Evolutionary conservation across 2,888 invertebrate genomes (phyloP).

Genomic region (Platycheirus rosarum): DNA sequence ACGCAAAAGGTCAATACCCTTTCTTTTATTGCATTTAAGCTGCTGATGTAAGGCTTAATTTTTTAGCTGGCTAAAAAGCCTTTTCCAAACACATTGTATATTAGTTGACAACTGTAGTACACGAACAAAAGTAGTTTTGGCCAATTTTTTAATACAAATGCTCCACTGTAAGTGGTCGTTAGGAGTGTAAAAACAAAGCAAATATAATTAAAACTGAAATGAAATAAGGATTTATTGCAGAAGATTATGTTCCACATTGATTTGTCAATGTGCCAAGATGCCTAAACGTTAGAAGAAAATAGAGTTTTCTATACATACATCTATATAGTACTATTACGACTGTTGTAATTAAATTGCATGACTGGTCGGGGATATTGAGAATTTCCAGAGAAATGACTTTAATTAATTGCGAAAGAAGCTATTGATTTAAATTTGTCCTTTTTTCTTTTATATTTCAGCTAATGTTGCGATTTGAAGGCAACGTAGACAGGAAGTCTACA

Average conservation of each 20-base stretch:
- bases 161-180: background rate
- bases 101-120: too few relatives aligned
- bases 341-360: background rate
- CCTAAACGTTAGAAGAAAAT: background rate
- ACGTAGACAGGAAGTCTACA: too few relatives aligned
- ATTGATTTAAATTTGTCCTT: background rate
- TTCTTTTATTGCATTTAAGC: too few relatives aligned
- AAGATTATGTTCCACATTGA: slow-evolving; percentile 3
- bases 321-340: background rate
- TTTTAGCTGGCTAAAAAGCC: too few relatives aligned
- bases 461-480: too few relatives aligned
- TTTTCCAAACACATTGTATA: too few relatives aligned
- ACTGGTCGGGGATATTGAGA: background rate
- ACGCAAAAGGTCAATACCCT: too few relatives aligned
- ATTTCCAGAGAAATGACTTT: background rate
- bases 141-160: too few relatives aligned
- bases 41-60: too few relatives aligned
- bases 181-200: background rate
- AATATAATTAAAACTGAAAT: slow-evolving; percentile 22
- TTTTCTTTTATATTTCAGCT: too few relatives aligned
- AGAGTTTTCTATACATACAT: too few relatives aligned
- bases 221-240: slow-evolving; percentile 24
- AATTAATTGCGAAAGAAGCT: background rate
- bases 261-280: slow-evolving; percentile 19
- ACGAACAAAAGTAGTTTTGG: too few relatives aligned